Conservation (phyloP, 92 coral and sea anemone genomes). For the Umimayanthus chanpuru region DNA sequence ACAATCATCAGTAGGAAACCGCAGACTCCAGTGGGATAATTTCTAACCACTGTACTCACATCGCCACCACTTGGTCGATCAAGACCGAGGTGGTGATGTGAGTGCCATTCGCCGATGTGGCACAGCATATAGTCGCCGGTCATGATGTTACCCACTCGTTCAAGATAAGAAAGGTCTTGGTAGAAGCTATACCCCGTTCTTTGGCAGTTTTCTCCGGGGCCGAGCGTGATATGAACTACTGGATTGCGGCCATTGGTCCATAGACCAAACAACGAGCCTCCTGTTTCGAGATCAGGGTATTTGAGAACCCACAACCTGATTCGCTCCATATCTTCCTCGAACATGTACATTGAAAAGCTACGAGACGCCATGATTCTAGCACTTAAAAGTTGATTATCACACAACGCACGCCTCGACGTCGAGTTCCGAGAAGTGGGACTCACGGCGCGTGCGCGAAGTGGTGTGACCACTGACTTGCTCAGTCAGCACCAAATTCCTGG, state of each 20-base stretch:
- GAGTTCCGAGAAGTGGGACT: not conserved
- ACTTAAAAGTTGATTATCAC: too few species aligned
- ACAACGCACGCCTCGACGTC: not conserved
- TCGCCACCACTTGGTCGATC: slow-evolving; percentile 87
- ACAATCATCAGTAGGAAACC: slow-evolving; percentile 87
- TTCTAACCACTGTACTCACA: slow-evolving; percentile 70
- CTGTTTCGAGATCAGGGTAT: slow-evolving; percentile 77
- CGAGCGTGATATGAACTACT: slow-evolving; percentile 72
- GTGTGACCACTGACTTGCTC: not conserved
- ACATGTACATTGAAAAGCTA: slow-evolving; percentile 59
- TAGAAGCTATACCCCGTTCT: slow-evolving; percentile 72
- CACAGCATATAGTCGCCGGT: slow-evolving; percentile 74
- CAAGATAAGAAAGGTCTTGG: slow-evolving; percentile 81
- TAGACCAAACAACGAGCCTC: slow-evolving; percentile 86
- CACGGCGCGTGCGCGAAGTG: not conserved
- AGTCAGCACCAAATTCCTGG: too few species aligned
- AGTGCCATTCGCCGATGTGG: slow-evolving; percentile 98
- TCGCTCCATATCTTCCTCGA: slow-evolving; percentile 59
- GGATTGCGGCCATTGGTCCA: slow-evolving; percentile 63
- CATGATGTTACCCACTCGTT: slow-evolving; percentile 69
- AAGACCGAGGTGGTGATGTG: slow-evolving; percentile 78
- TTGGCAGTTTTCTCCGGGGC: slow-evolving; percentile 81
- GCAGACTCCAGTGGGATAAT: slow-evolving; percentile 79
- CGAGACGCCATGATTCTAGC: slow-evolving; percentile 9
- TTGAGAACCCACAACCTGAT: slow-evolving; percentile 68